Evolutionary conservation across 2,888 invertebrate genomes (phyloP), one percentile per base, ranked within the genome.

Genomic region (Cotesia congregata): DNA sequence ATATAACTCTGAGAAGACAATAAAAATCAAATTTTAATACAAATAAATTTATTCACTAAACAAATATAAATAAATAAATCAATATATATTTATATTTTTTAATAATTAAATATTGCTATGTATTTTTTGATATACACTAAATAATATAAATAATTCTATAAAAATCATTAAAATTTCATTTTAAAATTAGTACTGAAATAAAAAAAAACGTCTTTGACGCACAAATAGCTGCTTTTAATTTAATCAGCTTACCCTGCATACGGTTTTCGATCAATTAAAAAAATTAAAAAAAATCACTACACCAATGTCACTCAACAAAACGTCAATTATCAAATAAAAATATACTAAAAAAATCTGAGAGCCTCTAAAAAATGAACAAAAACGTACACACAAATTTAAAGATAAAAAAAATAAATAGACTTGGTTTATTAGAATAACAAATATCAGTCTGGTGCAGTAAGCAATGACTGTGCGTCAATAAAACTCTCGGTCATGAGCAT

Each of bases 391-490:
- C 6, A 72, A 40, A 39, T 20, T 40, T 50, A 6, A 12, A 30
- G 1, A 17, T 64, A 41, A 12, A 20, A 15, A n/a, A 50, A 68
- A 67, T 41, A 17, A 77, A 74, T 82, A 79, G 64, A 9, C 30
- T 30, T 30, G 30, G 3, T 30, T 3, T 65, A 65, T 6, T 30
- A 20, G n/a, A 68, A 17, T 40, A 62, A 5, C 20, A 30, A 78
- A 74, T 83, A 80, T 91, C 92, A 94, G 85, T 94, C 94, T 9
- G 93, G 93, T 67, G 93, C 93, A 83, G 94, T 94, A 68, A 94
- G 90, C 73, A 94, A 90, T 20, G 94, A 94, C 86, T 94, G 94
- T 3, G 94, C 92, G 88, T 94, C 94, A 77, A 94, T 88, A 72
- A 93, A 90, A 81, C 92, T 93, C 74, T 92, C 92, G 50, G 92